A percentile compares a stretch with the other conserved stretches of the same genome.
Conservation (phyloP, 2,797 vertebrate genomes). For the Sylvia borin region DNA sequence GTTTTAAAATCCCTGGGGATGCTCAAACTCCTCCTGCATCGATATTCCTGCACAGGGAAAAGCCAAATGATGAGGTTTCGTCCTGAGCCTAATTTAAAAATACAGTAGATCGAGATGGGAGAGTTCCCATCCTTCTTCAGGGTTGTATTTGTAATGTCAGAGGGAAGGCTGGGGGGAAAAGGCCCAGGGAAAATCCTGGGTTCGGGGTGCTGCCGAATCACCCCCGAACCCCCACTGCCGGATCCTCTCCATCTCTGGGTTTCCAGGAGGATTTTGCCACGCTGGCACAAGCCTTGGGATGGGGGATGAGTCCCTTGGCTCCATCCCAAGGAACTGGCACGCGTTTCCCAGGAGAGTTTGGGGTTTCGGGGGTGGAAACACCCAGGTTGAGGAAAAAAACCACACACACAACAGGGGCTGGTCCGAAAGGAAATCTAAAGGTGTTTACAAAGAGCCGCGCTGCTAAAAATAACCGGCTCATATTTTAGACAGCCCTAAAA, state of each 20-base stretch:
- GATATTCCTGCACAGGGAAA: fast-evolving
- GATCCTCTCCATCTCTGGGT: background rate
- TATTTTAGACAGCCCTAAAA: conserved; percentile 69
- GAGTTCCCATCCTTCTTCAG: background rate
- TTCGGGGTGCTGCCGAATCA: background rate
- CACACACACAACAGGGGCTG: background rate
- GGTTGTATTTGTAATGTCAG: background rate
- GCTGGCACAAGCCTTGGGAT: background rate
- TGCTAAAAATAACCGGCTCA: conserved; percentile 70
- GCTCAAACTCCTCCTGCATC: background rate
- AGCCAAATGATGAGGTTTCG: background rate
- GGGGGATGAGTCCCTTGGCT: background rate
- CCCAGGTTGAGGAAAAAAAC: background rate
- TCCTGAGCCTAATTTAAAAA: background rate
- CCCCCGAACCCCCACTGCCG: fast-evolving
- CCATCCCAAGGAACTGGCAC: background rate
- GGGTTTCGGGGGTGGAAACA: background rate
- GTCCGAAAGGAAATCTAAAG: conserved; percentile 43
- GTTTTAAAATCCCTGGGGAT: background rate
- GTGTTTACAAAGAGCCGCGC: conserved; percentile 58
- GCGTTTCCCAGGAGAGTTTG: background rate
- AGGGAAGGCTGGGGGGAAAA: background rate
- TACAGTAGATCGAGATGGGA: background rate
- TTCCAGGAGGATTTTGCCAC: fast-evolving
- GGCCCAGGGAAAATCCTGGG: background rate